Base-by-base conservation (phyloP, 2,113 vertebrate species). In the Euleptes europaea region DNA sequence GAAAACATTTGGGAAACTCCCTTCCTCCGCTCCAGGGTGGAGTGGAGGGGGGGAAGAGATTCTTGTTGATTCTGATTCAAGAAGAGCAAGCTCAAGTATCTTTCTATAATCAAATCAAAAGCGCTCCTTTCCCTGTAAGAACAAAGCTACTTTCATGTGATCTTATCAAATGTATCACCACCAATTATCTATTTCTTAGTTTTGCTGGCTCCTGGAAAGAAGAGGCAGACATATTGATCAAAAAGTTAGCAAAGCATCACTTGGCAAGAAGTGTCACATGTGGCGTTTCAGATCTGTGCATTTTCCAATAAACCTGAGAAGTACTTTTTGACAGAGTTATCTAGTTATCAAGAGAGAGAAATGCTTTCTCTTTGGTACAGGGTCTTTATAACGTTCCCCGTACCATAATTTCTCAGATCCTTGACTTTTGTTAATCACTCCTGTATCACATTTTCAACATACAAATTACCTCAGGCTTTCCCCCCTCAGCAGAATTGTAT, bases 151-250 rank as follows among this genome's bases (percentile, higher is more conserved):
- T 88, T 87, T 83, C 8, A 54, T 83, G 78, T 57, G 31, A 84
- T 91, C 67, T 91, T 90, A 84, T 65, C 84, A 89, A 87, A 38
- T 71, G 47, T 31, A 57, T 86, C n/a, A 78, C n/a, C 82, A 49
- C 63, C 88, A 94, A 79, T 94, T 91, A 94, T 54, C 49, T 94
- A 75, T 92, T 92, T 91, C 74, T 84, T 90, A 78, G 31, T 42
- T 79, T 83, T 44, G 79, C 33, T 69, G 71, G 79, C 76, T 94
- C 74, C 85, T 82, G 84, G 80, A 60, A 90, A 75, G 35, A 76
- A 90, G 72, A 85, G 38, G 76, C 85, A 96, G 91, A 92, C 85
- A 70, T 92, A 95, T 89, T 88, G 92, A 94, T 95, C 81, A 92
- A 86, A 93, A 78, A 73, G 84, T 82, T 86, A 82, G 73, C 82